phyloP scores from a whole-genome alignment of 64 coral and sea anemone species.

The Actinia tenebrosa region DNA sequence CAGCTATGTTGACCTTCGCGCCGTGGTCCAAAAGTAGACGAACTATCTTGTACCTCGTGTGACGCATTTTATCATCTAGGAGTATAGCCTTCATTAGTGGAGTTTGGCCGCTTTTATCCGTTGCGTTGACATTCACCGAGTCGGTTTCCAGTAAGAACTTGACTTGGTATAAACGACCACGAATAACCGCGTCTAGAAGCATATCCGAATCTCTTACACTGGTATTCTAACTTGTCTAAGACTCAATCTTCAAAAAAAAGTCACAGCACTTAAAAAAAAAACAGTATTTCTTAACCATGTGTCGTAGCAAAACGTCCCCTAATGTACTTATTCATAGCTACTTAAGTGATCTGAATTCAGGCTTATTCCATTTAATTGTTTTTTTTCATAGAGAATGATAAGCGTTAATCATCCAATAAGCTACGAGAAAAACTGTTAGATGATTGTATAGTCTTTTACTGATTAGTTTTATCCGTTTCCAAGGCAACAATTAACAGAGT shows the following conservation, averaged over 20 bases:
- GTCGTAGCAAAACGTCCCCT: not conserved
- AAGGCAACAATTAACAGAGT: not conserved
- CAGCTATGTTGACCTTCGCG: slow-evolving; percentile 61
- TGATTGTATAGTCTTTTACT: not conserved
- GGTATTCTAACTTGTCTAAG: not conserved
- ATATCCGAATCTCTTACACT: slow-evolving; percentile 11
- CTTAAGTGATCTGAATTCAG: not conserved
- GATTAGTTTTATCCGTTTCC: not conserved
- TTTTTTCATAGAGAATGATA: not conserved
- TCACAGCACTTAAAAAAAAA: not conserved
- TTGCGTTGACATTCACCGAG: slow-evolving; percentile 66
- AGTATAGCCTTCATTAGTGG: slow-evolving; percentile 84
- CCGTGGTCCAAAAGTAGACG: slow-evolving; percentile 65
- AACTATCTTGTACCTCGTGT: slow-evolving; percentile 77
- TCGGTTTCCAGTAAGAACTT: slow-evolving; percentile 75
- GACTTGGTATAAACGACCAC: slow-evolving; percentile 84
- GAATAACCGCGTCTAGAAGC: slow-evolving; percentile 60
- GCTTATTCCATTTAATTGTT: not conserved
- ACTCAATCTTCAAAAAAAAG: not conserved
- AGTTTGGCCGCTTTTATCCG: slow-evolving; percentile 75
- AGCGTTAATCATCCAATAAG: not conserved
- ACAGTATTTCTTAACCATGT: not conserved
- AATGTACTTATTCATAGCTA: not conserved
- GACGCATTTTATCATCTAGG: slow-evolving; percentile 68
- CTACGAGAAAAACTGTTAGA: not conserved